Evolutionary conservation across 2,113 vertebrate genomes (phyloP).

Genomic region (Columba livia): DNA sequence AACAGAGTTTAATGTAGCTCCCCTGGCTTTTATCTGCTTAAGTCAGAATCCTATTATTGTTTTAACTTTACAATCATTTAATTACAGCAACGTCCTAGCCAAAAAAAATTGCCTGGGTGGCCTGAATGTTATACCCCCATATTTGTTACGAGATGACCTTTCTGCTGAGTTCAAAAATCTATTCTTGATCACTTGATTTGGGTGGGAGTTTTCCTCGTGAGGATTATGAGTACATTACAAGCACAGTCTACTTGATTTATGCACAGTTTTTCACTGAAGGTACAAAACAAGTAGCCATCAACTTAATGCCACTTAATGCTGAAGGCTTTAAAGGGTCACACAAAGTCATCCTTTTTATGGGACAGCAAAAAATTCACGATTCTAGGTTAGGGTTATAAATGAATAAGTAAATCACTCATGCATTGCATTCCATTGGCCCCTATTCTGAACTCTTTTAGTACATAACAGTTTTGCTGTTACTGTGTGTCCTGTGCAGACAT

Average conservation of each 20-base stretch:
- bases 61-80: slow-evolving; percentile 41
- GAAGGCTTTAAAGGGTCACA: slow-evolving; percentile 23
- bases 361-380: slow-evolving; percentile 2
- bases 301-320: slow-evolving; percentile 41
- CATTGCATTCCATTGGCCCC: background rate
- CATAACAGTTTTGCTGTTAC: slow-evolving; percentile 21
- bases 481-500: slow-evolving; percentile 8
- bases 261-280: slow-evolving; percentile 25
- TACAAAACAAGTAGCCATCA: slow-evolving; percentile 51
- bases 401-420: slow-evolving; percentile 8
- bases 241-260: slow-evolving; percentile 47
- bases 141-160: slow-evolving; percentile 50
- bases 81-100: slow-evolving; percentile 14
- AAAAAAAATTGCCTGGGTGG: slow-evolving; percentile 37
- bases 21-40: slow-evolving; percentile 16
- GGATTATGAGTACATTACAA: slow-evolving; percentile 26
- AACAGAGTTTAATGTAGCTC: slow-evolving; percentile 12
- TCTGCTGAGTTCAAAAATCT: slow-evolving; percentile 31
- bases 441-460: background rate
- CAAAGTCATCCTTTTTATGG: background rate
- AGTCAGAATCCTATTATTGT: slow-evolving; percentile 32
- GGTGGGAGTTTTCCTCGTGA: slow-evolving; percentile 33
- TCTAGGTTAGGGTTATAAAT: background rate
- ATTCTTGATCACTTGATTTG: background rate
- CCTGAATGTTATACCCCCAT: slow-evolving; percentile 15